These are phyloP conservation scores for Elachura formosa DNA, from an alignment of 2,113 vertebrate genomes.

Conservation along the genomic window DNA sequence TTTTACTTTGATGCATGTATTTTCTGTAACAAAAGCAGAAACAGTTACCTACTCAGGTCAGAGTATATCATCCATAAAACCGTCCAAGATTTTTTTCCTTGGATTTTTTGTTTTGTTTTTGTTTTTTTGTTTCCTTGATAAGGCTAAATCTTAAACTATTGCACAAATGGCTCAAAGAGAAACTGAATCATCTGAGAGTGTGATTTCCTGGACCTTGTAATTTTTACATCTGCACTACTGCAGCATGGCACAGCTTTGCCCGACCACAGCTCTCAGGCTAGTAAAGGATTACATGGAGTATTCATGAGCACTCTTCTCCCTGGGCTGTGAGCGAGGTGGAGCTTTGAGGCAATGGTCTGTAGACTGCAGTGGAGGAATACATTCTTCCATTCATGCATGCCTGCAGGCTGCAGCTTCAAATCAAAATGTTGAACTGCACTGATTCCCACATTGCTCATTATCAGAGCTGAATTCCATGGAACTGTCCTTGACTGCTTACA, in stretches of 20 bases:
- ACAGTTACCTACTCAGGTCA: neutral
- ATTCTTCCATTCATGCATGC: neutral
- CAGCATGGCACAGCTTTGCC: neutral
- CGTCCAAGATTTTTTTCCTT: neutral
- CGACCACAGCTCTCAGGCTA: neutral
- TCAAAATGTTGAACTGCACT: neutral
- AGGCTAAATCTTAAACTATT: neutral
- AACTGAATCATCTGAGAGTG: neutral
- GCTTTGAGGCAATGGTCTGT: neutral
- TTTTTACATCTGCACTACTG: neutral
- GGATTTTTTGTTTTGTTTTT: too few species aligned
- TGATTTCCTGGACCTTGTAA: neutral
- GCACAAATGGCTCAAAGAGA: neutral
- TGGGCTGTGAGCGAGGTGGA: fast-evolving
- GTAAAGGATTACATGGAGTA: neutral
- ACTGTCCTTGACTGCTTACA: neutral
- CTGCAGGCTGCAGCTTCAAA: neutral
- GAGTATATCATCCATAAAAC: neutral
- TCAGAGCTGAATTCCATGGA: neutral
- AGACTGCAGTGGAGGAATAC: neutral
- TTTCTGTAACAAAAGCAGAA: neutral
- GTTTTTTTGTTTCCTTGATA: neutral
- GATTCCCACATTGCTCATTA: neutral
- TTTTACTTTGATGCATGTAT: neutral
- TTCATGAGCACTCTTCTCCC: neutral